phyloP scores from a whole-genome alignment of 2,113 vertebrate genomes.

The Tinamus guttatus region DNA sequence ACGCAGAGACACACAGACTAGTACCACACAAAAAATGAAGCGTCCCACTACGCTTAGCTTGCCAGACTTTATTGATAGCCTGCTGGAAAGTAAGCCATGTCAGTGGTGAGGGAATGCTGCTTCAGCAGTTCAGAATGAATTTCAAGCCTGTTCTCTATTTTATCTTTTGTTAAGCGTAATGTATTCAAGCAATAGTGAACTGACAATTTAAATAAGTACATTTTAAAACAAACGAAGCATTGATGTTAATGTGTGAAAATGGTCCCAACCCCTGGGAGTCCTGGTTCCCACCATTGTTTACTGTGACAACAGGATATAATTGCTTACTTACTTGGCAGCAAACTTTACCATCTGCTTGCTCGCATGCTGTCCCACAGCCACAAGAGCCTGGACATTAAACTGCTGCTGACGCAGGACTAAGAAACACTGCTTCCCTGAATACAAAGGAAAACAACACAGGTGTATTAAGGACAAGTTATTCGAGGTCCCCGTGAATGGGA shows the following conservation, averaged over 20 bases:
- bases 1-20: background rate
- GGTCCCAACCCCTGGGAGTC: conserved; percentile 82
- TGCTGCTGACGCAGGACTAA: conserved; percentile 98
- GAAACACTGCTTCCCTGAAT: conserved; percentile 96
- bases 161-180: conserved; percentile 83
- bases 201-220: conserved; percentile 86
- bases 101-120: conserved; percentile 76
- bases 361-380: conserved; percentile 96
- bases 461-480: conserved; percentile 67
- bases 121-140: conserved; percentile 83
- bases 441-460: conserved; percentile 73
- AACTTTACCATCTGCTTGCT: conserved; percentile 99
- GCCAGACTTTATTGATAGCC: conserved; percentile 77
- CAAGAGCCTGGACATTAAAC: conserved; percentile 95
- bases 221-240: conserved; percentile 89
- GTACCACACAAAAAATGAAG: conserved; percentile 54
- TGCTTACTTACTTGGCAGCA: conserved; percentile 97
- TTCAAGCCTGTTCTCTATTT: conserved; percentile 81
- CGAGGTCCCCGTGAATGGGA: conserved; percentile 54
- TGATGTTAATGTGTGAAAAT: conserved; percentile 92
- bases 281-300: conserved; percentile 98
- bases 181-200: conserved; percentile 80
- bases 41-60: conserved; percentile 57
- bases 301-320: conserved; percentile 91
- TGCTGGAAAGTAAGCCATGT: conserved; percentile 77